These are phyloP conservation scores for Ascidia mentula DNA, from an alignment of 23 tunicate species.

Conservation along the genomic window DNA sequence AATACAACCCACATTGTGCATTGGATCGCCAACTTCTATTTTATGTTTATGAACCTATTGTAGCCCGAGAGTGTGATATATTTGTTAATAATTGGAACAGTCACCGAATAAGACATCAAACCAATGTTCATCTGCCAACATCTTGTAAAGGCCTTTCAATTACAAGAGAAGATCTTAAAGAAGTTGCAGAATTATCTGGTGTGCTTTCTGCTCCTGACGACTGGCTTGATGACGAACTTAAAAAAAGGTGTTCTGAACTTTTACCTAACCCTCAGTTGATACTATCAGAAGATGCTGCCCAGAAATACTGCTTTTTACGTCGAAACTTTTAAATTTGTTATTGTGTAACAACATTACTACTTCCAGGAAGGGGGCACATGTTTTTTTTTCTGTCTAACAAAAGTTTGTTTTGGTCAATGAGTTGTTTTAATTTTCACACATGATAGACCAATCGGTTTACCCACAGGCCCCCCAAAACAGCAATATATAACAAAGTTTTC, in stretches of 20 bases:
- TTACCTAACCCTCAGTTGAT: conserved; percentile 19
- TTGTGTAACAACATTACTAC: neutral
- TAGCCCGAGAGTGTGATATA: conserved; percentile 9
- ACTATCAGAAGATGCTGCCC: conserved; percentile 11
- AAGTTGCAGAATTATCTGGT: conserved; percentile 10
- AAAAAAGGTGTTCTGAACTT: conserved; percentile 9
- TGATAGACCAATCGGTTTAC: too few relatives aligned
- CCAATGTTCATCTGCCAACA: conserved; percentile 3
- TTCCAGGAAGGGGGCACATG: neutral
- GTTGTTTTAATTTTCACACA: too few relatives aligned
- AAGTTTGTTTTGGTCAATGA: too few relatives aligned
- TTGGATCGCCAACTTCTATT: conserved; percentile 13
- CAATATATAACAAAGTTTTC: too few relatives aligned
- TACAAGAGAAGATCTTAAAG: neutral
- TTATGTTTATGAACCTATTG: conserved; percentile 22
- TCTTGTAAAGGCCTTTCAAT: conserved; percentile 14
- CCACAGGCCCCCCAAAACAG: too few relatives aligned
- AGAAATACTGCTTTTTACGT: conserved; percentile 18
- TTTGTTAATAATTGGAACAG: conserved; percentile 15
- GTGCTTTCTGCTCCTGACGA: conserved; percentile 20
- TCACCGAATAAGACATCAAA: conserved; percentile 19
- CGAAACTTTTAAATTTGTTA: neutral
- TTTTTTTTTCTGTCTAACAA: too few relatives aligned
- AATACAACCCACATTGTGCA: conserved; percentile 15
- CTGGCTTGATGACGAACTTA: too few relatives aligned